These are phyloP conservation scores for Cyprinus carpio DNA, from an alignment of 2,113 vertebrate genomes.

Conservation along the genomic window DNA sequence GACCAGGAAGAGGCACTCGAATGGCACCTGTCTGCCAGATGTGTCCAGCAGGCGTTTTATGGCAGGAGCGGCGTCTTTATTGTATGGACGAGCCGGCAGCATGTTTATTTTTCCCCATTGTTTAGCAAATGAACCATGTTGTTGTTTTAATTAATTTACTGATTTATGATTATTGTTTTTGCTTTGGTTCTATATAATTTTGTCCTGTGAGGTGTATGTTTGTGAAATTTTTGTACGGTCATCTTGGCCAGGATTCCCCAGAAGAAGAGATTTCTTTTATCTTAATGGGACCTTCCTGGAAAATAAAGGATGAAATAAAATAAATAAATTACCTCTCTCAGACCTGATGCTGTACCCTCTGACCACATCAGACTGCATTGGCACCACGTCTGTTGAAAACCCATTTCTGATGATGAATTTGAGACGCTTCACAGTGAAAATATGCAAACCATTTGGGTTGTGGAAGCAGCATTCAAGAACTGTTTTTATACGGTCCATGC, in stretches of 20 bases:
- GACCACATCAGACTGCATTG: background rate
- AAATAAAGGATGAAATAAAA: no score
- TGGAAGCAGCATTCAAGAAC: background rate
- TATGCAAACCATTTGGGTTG: no score
- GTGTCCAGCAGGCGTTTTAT: constrained; percentile 44
- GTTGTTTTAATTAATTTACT: no score
- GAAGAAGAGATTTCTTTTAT: no score
- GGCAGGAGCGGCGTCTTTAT: constrained; percentile 11
- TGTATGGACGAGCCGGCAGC: background rate
- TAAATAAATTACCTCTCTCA: background rate
- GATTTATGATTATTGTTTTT: no score
- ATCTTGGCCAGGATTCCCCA: no score
- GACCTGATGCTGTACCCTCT: background rate
- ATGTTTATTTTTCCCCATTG: constrained; percentile 14
- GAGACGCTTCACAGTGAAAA: background rate
- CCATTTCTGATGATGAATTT: background rate
- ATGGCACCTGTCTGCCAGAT: constrained; percentile 54
- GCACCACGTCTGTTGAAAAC: background rate
- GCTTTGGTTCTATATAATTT: no score
- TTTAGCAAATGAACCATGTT: no score
- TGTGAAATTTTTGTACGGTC: no score
- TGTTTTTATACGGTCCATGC: background rate
- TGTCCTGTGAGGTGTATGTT: no score
- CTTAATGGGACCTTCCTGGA: no score
- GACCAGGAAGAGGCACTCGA: constrained; percentile 4